A percentile compares a stretch with the other conserved stretches of the same genome.
These are phyloP conservation scores for Anoplopoma fimbria DNA, from an alignment of 2,113 vertebrate genomes.

Conservation along the genomic window DNA sequence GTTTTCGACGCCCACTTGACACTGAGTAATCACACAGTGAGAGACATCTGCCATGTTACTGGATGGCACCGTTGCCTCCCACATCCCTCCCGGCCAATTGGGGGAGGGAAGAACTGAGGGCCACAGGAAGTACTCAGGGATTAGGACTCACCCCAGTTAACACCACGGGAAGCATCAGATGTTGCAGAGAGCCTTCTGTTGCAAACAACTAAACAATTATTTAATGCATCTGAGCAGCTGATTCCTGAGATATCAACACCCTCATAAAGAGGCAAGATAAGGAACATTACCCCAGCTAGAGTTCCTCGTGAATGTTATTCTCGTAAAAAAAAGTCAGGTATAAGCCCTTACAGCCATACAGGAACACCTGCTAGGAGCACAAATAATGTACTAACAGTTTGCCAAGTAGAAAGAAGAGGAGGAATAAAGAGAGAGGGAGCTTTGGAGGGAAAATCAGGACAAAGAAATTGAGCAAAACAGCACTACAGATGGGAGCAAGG, in stretches of 20 bases:
- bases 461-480: slow-evolving; percentile 4
- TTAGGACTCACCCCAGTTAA: slow-evolving; percentile 1
- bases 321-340: slow-evolving; percentile 20
- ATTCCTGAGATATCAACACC: neutral
- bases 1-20: slow-evolving; percentile 76
- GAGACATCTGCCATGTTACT: slow-evolving; percentile 67
- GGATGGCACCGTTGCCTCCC: slow-evolving; percentile 41
- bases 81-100: slow-evolving; percentile 25
- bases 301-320: neutral
- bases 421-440: neutral
- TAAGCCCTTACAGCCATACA: slow-evolving; percentile 11
- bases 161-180: slow-evolving; percentile 4
- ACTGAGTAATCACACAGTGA: slow-evolving; percentile 74
- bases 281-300: neutral
- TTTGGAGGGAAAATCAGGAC: slow-evolving; percentile 12
- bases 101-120: slow-evolving; percentile 14
- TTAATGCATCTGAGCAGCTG: neutral
- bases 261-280: neutral
- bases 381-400: slow-evolving; percentile 29
- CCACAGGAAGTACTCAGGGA: slow-evolving; percentile 34
- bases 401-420: slow-evolving; percentile 9
- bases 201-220: slow-evolving; percentile 10
- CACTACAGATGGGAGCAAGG: slow-evolving; percentile 33
- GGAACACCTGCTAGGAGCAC: slow-evolving; percentile 39
- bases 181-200: slow-evolving; percentile 7